A percentile compares a stretch with the other conserved stretches of the same genome.
Evolutionary conservation across 2,113 vertebrate genomes (phyloP).

Genomic region (Sitta europaea): DNA sequence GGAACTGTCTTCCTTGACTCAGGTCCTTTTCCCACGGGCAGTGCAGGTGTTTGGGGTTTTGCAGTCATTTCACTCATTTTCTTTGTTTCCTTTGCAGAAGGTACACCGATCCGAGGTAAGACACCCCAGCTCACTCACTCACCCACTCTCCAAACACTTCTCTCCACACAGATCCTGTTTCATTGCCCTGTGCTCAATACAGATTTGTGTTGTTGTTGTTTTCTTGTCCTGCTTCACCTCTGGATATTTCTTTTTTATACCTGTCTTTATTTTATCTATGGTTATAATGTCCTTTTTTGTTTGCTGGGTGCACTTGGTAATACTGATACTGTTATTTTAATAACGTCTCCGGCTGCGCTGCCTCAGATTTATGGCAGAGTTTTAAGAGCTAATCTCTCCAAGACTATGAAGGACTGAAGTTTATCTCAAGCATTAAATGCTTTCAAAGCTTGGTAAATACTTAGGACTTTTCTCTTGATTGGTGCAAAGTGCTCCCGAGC

Average conservation of each 20-base stretch:
- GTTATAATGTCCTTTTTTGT: constrained; percentile 32
- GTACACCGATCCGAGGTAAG: constrained; percentile 99
- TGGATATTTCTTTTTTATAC: constrained; percentile 21
- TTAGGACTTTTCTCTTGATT: background rate
- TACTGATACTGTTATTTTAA: background rate
- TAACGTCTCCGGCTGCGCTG: background rate
- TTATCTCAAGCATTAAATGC: constrained; percentile 10
- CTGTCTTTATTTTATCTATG: constrained; percentile 52
- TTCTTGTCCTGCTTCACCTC: constrained; percentile 34
- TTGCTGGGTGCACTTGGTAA: constrained; percentile 48
- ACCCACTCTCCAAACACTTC: constrained; percentile 38
- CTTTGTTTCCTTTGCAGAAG: constrained; percentile 90
- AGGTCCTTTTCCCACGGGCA: constrained; percentile 60
- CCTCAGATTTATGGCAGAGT: constrained; percentile 37
- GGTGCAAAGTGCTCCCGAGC: background rate
- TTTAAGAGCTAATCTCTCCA: constrained; percentile 44
- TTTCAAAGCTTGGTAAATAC: background rate
- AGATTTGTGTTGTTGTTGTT: constrained; percentile 17
- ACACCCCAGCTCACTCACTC: constrained; percentile 47
- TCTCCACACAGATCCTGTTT: constrained; percentile 51
- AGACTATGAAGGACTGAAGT: constrained; percentile 22
- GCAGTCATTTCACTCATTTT: constrained; percentile 67
- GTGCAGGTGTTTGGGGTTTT: constrained; percentile 54
- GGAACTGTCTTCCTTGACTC: constrained; percentile 41
- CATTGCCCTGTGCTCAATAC: constrained; percentile 36